Evolutionary conservation across 2,888 invertebrate genomes (phyloP), one percentile per base, ranked within the genome.

Genomic region (Protonemura montana): DNA sequence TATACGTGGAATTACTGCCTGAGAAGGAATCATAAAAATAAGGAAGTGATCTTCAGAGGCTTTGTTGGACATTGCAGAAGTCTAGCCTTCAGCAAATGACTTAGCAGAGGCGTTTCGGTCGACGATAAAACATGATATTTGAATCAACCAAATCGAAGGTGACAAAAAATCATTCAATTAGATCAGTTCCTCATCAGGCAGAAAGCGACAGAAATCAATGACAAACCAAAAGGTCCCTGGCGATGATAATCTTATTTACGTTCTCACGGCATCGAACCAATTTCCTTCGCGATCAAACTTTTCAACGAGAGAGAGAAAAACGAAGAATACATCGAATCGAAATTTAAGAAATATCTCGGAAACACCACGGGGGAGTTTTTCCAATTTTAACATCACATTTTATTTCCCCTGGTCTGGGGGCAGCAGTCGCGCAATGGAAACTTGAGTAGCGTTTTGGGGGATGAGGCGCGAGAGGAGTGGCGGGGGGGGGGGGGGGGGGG

Each of bases 391-490:
- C 81, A 81, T 81, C 29, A 81, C 30, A 81, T 81, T 81, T 81
- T 81, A 28, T 30, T 29, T 30, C 30, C n/a, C 30, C 81, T 28
- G 29, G n/a, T 81, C 30, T 26, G 78, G 28, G 78, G 26, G 26
- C 27, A 28, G 26, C n/a, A n/a, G n/a, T n/a, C 21, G 16, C 6
- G 81, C 81, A 81, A 28, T 81, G 81, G 29, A 28, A 81, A 81
- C 30, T 81, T 30, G 81, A 81, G 81, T 81, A 81, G 81, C 81
- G 81, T 30, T 81, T 81, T 81, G 81, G 81, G 81, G 29, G 21
- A 5, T 2, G 81, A 5, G 28, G 5, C 30, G 21, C 5, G 16
- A 28, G 7, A 5, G 26, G 26, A 26, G 76, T 5, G 26, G 26
- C 16, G 21, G 2, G n/a, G 81, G n/a, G 28, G 29, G 21, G 2